Evolutionary conservation across 2,797 vertebrate genomes (phyloP), one percentile per base, ranked within the genome.

Genomic region (Fundulus diaphanus): DNA sequence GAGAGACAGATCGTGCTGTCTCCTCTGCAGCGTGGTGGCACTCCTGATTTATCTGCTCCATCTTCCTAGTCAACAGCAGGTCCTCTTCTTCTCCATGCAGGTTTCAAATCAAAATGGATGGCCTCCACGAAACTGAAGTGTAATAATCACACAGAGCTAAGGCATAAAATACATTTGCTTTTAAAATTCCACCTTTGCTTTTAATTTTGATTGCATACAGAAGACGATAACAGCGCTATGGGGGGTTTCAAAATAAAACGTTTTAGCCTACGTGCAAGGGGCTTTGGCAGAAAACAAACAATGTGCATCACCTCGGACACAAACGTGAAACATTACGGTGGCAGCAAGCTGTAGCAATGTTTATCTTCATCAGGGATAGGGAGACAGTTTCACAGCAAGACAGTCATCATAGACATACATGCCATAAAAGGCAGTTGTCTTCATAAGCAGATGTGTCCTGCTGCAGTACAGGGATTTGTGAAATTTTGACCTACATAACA

Each of bases 1-100:
- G 77, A 83, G 82, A 90, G 86, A 89, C 81, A 78, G 77, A 86
- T 81, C 80, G 81, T 84, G 82, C 61, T 31, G 68, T 73, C 78
- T 81, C 24, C 68, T 82, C 73, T 73, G 31, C 46, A 61, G 31
- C 71, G 35, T 57, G 78, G 71, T 52, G 75, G 49, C 63, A 31
- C 20, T 77, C 70, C 80, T 82, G 70, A 80, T 84, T 86, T 88
- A 77, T 90, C 78, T 76, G 71, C 77, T 76, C 73, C 63, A 77
- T 90, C 52, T 86, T 65, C 59, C 56, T 73, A 83, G 73, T 83
- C 65, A 33, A 76, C 72, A 68, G 69, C 57, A 78, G 80, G 77
- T 80, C 80, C 71, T 78, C 44, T 61, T 75, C 83, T 73, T 65
- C 73, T 67, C 49, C 48, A 49, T 35, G 48, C 12, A 72, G 54